Evolutionary conservation across 2,797 vertebrate species (phyloP).

Genomic region (Molossus molossus): DNA sequence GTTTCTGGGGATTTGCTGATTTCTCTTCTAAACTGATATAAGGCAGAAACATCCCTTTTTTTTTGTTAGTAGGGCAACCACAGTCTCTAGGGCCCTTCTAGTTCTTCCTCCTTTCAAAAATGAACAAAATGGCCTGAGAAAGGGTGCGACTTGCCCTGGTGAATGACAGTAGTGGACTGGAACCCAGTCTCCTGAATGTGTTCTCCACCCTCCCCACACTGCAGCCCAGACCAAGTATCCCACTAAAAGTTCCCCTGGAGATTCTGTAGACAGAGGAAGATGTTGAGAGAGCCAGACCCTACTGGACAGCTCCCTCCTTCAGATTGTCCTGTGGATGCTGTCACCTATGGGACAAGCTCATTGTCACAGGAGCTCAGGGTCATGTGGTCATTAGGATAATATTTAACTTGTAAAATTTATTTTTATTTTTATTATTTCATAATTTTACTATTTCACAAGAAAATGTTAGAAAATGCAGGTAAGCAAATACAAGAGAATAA

Average conservation of each 20-base stretch:
- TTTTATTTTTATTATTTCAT: conserved; percentile 51
- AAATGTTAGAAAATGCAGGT: conserved; percentile 36
- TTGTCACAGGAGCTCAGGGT: not conserved
- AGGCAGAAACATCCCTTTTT: not conserved
- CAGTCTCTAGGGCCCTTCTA: not conserved
- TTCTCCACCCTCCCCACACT: not conserved
- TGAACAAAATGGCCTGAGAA: not conserved
- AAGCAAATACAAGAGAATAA: conserved; percentile 48
- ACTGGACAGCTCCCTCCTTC: not conserved
- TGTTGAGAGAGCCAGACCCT: not conserved
- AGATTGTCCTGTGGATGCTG: not conserved
- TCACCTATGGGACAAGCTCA: not conserved
- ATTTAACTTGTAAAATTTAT: conserved; percentile 35
- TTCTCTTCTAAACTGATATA: not conserved
- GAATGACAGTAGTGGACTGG: not conserved
- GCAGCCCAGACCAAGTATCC: conserved; percentile 32
- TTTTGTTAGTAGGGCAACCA: not conserved
- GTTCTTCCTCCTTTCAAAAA: conserved; percentile 23
- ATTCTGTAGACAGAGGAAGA: not conserved
- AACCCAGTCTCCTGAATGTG: not conserved
- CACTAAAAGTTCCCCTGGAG: not conserved
- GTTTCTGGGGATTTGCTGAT: not conserved
- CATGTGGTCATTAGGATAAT: not conserved
- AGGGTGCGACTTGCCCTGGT: not conserved
- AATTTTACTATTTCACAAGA: conserved; percentile 13